A percentile compares a stretch with the other conserved stretches of the same genome.
Conservation (phyloP, 2,797 vertebrate genomes). For the Sebastes minor region DNA sequence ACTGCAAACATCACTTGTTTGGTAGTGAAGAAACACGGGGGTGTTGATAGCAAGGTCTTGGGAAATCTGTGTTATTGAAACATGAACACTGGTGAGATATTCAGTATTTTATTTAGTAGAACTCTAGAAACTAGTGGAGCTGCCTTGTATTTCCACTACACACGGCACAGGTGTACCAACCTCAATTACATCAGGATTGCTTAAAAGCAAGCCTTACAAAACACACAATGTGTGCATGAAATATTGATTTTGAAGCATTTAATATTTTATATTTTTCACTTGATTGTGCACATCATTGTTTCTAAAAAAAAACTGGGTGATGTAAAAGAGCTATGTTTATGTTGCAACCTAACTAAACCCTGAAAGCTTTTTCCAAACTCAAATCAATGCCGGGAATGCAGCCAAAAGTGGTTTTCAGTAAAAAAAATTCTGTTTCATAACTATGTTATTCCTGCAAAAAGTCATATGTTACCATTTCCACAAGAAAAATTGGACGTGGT, state of each 20-base stretch:
- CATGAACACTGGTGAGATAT: not conserved
- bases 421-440: not conserved
- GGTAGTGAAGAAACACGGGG: not conserved
- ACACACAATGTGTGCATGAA: not conserved
- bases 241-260: not conserved
- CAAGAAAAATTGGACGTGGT: conserved; percentile 19
- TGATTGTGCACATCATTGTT: not conserved
- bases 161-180: not conserved
- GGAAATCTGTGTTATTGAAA: not conserved
- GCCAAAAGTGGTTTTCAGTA: not conserved
- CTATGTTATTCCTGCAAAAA: not conserved
- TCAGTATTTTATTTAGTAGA: not conserved
- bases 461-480: not conserved
- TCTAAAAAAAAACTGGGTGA: not conserved
- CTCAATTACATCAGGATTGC: not conserved
- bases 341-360: not conserved
- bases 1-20: not conserved
- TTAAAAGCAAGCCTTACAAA: not conserved
- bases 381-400: not conserved
- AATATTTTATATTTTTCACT: not conserved
- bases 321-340: not conserved
- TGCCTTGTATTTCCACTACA: not conserved
- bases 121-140: not conserved
- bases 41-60: not conserved
- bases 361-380: not conserved